Evolutionary conservation across 2,797 vertebrate genomes (phyloP).

Genomic region (Hoplostethus atlanticus): DNA sequence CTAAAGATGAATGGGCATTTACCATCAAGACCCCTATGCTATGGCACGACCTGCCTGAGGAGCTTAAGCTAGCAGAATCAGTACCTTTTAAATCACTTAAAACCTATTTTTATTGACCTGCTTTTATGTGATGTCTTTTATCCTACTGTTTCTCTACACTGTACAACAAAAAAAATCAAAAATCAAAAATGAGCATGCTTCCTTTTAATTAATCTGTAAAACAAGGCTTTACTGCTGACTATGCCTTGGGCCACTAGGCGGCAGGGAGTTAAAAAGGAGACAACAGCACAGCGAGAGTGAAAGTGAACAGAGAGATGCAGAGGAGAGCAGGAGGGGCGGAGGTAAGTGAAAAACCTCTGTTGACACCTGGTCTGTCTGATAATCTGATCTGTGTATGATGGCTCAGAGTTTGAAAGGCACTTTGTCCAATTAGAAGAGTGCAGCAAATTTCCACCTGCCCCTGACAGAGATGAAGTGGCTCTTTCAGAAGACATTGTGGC

Average conservation of each 20-base stretch:
- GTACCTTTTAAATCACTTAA: slow-evolving; percentile 5
- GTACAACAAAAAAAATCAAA: slow-evolving; percentile 37
- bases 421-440: slow-evolving; percentile 95
- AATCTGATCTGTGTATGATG: slow-evolving; percentile 86
- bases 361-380: slow-evolving; percentile 81
- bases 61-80: not conserved
- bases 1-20: slow-evolving; percentile 39
- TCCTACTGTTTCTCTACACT: not conserved
- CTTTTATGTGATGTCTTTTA: not conserved
- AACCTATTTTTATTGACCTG: not conserved
- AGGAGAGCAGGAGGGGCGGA: slow-evolving; percentile 32
- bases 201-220: slow-evolving; percentile 45
- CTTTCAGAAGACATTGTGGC: slow-evolving; percentile 91
- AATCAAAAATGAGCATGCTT: slow-evolving; percentile 34
- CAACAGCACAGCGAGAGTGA: slow-evolving; percentile 17
- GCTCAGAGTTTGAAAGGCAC: slow-evolving; percentile 90
- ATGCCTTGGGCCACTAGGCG: slow-evolving; percentile 51
- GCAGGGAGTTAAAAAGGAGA: slow-evolving; percentile 35
- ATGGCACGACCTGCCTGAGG: not conserved
- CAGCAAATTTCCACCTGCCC: slow-evolving; percentile 92
- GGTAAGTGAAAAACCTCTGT: slow-evolving; percentile 62
- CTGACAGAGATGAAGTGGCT: slow-evolving; percentile 95
- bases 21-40: not conserved
- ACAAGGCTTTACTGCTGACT: slow-evolving; percentile 19
- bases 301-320: slow-evolving; percentile 44